Evolutionary conservation across 2,797 vertebrate genomes (phyloP).

Genomic region (Acanthurus leucopareius): DNA sequence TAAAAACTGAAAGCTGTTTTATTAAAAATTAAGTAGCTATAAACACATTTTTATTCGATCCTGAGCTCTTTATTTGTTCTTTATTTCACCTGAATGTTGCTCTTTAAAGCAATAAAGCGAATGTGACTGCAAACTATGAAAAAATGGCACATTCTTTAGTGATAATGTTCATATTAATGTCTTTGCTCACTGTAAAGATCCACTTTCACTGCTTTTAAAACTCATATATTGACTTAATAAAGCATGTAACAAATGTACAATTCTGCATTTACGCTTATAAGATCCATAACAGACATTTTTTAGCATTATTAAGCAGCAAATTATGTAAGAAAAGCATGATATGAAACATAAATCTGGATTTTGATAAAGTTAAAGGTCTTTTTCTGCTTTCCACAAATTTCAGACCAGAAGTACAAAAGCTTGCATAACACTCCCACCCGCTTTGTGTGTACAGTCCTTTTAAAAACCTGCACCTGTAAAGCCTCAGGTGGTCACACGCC

Average conservation of each 20-base stretch:
- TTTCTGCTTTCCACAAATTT: no score
- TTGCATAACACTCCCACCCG: no score
- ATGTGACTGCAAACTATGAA: neutral
- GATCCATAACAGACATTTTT: no score
- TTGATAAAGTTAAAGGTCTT: no score
- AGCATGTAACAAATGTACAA: neutral
- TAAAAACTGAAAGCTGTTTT: no score
- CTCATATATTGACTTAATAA: neutral
- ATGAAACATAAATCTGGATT: no score
- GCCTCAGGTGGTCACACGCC: slow-evolving; percentile 37
- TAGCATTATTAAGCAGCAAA: no score
- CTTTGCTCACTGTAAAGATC: neutral
- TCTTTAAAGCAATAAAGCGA: neutral
- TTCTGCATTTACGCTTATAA: no score
- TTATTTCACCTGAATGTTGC: neutral
- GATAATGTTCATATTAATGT: neutral
- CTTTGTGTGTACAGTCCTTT: neutral
- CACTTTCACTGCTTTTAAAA: neutral
- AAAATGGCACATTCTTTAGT: neutral
- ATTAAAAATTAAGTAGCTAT: no score
- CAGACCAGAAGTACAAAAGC: no score
- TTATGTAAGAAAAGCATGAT: neutral
- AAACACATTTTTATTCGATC: no score
- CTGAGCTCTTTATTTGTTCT: no score
- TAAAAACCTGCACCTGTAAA: slow-evolving; percentile 6